These are phyloP conservation scores for Vanessa atalanta DNA, from an alignment of 1,140 invertebrate species.

Conservation along the genomic window DNA sequence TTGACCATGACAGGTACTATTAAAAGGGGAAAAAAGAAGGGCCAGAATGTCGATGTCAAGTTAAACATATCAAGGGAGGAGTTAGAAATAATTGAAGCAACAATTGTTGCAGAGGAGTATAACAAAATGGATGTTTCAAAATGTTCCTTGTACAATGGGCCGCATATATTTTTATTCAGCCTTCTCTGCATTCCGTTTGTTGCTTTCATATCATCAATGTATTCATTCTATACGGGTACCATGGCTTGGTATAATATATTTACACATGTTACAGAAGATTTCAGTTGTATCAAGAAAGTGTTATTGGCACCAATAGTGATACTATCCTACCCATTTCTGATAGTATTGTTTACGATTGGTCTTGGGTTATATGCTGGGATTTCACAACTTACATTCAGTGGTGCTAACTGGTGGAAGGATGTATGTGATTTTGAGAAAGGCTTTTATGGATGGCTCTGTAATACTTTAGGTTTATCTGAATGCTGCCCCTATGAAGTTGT, in stretches of 20 bases:
- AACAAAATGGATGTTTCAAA: conserved; percentile 81
- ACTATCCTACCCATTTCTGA: conserved; percentile 86
- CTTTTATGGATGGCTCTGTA: conserved; percentile 90
- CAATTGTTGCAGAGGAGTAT: conserved; percentile 82
- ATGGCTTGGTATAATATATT: conserved; percentile 90
- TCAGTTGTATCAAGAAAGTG: conserved; percentile 82
- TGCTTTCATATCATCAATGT: conserved; percentile 82
- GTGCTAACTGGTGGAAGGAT: conserved; percentile 85
- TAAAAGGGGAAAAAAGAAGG: conserved; percentile 86
- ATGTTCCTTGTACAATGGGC: conserved; percentile 83
- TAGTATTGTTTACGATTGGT: conserved; percentile 84
- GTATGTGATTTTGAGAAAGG: conserved; percentile 89
- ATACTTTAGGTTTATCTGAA: conserved; percentile 84
- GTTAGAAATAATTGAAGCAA: conserved; percentile 85
- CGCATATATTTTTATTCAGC: conserved; percentile 85
- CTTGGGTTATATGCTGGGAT: conserved; percentile 86
- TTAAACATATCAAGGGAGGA: conserved; percentile 86
- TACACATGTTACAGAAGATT: conserved; percentile 86
- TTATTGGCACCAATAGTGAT: conserved; percentile 86
- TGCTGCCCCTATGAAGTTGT: conserved; percentile 86
- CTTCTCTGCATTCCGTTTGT: conserved; percentile 85
- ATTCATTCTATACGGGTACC: conserved; percentile 89
- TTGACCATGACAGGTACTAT: conserved; percentile 87
- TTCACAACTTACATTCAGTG: conserved; percentile 86
- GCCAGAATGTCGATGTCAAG: conserved; percentile 87